Base-by-base conservation (phyloP, 1,140 invertebrate species). In the Carposina sasakii region DNA sequence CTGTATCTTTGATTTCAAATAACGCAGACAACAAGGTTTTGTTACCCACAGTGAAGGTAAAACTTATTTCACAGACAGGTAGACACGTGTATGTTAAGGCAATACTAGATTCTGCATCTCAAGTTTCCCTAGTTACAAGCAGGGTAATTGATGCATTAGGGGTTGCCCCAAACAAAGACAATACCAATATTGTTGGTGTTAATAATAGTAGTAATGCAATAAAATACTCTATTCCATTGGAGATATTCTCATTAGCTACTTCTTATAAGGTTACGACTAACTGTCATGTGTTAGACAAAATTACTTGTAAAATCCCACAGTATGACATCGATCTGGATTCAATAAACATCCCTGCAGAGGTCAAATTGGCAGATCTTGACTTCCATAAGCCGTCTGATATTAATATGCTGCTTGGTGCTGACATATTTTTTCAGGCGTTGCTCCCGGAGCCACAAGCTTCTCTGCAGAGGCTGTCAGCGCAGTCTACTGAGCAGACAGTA, bases 361-460 rank as follows among this genome's bases (percentile, higher is more conserved):
- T 40, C 9, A 6, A 21, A 9, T 12, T 41, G 39, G 21, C 39
- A n/a, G 39, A 24, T n/a, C 1, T 4, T 30, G 42, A 44, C n/a
- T 44, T 20, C 16, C 12, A 33, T 31, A 12, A 19, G 20, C 42
- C 42, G 10, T 31, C 26, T 31, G 30, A 44, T 5, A 31, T 44
- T 10, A 9, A 44, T 22, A 31, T 44, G 16, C 28, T 44, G 8
- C 8, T 44, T 20, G 42, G 42, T 19, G 24, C 42, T 6, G 42
- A 44, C 26, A 22, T 44, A 22, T 44, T 44, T 44, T 44, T 44
- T 17, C 42, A 44, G 28, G 26, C 20, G 26, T 28, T 44, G 5
- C 26, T 44, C 3, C 28, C 26, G 30, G 42, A 30, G 28, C 26
- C 26, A n/a, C 24, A 10, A 13, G 2, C 30, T 12, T 8, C 16